These are phyloP conservation scores for Serripes groenlandicus DNA, from an alignment of 2,888 invertebrate species.

Conservation along the genomic window DNA sequence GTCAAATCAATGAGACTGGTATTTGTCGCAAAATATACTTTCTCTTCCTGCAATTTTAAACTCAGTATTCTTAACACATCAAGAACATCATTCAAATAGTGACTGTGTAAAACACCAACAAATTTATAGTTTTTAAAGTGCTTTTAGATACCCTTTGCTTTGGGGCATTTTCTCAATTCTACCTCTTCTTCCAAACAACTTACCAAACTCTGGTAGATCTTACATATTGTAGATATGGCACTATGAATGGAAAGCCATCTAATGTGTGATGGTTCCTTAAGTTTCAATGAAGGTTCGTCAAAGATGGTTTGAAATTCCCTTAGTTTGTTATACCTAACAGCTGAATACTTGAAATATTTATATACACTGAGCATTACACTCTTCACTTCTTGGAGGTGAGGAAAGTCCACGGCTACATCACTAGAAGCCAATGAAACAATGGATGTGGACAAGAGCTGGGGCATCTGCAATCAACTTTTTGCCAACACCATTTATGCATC, in stretches of 20 bases:
- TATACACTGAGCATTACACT: slow-evolving; percentile 10
- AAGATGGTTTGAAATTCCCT: not conserved
- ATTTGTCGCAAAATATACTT: not conserved
- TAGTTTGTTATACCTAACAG: not conserved
- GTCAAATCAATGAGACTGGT: not conserved
- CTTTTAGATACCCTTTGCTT: slow-evolving; percentile 10
- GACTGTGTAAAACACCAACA: slow-evolving; percentile 11
- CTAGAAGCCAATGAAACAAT: slow-evolving; percentile 31
- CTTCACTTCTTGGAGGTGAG: slow-evolving; percentile 12
- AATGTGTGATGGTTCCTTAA: slow-evolving; percentile 11
- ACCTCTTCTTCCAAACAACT: slow-evolving; percentile 6
- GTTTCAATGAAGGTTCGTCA: slow-evolving; percentile 1
- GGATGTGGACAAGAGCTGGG: slow-evolving; percentile 28
- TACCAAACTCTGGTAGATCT: not conserved
- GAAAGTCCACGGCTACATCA: slow-evolving; percentile 33
- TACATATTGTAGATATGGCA: not conserved
- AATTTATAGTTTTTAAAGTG: slow-evolving; percentile 5
- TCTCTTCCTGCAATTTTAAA: not conserved
- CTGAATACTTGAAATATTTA: slow-evolving; percentile 6
- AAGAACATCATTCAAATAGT: slow-evolving; percentile 10
- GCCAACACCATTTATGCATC: slow-evolving; percentile 18
- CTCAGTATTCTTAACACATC: not conserved
- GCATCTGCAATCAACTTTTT: slow-evolving; percentile 12
- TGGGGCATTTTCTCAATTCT: not conserved
- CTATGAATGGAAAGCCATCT: slow-evolving; percentile 10